Percentiles rank a stretch among this genome's conserved stretches.
Conservation (phyloP, 1,140 invertebrate species). For the Drosophila orena region DNA sequence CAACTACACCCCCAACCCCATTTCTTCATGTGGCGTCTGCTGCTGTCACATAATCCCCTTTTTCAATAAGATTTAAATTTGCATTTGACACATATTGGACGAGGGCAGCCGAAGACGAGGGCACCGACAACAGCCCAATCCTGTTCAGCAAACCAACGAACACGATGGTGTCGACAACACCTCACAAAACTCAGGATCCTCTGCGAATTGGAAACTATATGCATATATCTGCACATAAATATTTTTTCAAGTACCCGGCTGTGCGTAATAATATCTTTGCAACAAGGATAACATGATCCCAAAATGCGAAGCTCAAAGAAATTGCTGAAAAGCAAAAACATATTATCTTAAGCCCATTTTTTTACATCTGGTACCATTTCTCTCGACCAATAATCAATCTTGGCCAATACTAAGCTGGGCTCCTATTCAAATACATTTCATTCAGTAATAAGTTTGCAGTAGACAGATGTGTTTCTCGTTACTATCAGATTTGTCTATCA, state of each 20-base stretch:
- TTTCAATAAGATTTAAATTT: conserved; percentile 84
- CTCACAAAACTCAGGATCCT: conserved; percentile 1
- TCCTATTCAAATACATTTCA: too few relatives aligned
- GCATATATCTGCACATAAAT: conserved; percentile 26
- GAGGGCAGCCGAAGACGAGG: conserved; percentile 50
- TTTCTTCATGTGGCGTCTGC: conserved; percentile 50
- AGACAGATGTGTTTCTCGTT: too few relatives aligned
- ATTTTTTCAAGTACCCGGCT: conserved; percentile 1
- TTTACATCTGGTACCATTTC: too few relatives aligned
- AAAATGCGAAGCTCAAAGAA: conserved; percentile 9
- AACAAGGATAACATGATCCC: conserved; percentile 60
- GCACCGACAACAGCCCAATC: conserved; percentile 28
- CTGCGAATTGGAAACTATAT: conserved; percentile 11
- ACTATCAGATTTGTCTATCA: too few relatives aligned
- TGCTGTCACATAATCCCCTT: conserved; percentile 80
- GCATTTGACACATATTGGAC: conserved; percentile 84
- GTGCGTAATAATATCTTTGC: conserved; percentile 27
- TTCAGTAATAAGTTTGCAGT: too few relatives aligned
- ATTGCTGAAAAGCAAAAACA: background rate
- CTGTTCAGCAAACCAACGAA: conserved; percentile 28
- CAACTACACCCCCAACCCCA: background rate
- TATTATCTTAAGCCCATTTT: background rate
- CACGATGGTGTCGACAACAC: conserved; percentile 17
- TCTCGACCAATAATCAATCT: too few relatives aligned
- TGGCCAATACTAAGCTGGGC: too few relatives aligned